Evolutionary conservation across 2,113 vertebrate species (phyloP).

Genomic region (Corydoras maculifer): DNA sequence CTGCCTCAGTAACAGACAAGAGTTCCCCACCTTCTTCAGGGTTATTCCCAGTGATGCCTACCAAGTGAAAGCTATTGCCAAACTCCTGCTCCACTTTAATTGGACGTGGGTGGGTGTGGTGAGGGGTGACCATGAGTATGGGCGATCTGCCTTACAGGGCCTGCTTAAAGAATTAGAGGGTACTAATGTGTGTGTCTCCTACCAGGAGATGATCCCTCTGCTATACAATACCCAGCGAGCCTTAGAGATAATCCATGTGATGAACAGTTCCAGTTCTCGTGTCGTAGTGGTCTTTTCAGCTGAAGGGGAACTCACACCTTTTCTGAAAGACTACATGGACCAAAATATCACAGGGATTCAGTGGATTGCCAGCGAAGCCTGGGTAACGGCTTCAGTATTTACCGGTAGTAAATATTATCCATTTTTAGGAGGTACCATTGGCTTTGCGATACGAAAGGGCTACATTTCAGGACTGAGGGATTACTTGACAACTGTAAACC

Average conservation of each 20-base stretch:
- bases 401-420: conserved; percentile 58
- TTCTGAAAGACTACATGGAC: conserved; percentile 60
- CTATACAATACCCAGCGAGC: conserved; percentile 52
- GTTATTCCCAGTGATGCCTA: conserved; percentile 50
- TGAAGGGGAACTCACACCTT: conserved; percentile 65
- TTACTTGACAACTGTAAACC: conserved; percentile 58
- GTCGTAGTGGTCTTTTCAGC: conserved; percentile 65
- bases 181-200: conserved; percentile 60
- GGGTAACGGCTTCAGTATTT: conserved; percentile 64
- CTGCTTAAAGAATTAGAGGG: conserved; percentile 57
- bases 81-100: conserved; percentile 59
- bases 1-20: conserved; percentile 59
- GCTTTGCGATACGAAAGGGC: conserved; percentile 61
- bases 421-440: conserved; percentile 64
- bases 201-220: conserved; percentile 65
- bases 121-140: conserved; percentile 64
- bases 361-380: conserved; percentile 71
- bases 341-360: conserved; percentile 66
- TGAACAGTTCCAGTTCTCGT: conserved; percentile 58
- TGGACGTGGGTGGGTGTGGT: conserved; percentile 68
- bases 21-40: conserved; percentile 66
- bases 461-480: conserved; percentile 54
- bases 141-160: conserved; percentile 59
- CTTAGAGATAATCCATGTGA: conserved; percentile 62
- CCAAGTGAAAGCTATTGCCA: conserved; percentile 66